Conservation (phyloP, 1,140 invertebrate species). For the Caerostris darwini region DNA sequence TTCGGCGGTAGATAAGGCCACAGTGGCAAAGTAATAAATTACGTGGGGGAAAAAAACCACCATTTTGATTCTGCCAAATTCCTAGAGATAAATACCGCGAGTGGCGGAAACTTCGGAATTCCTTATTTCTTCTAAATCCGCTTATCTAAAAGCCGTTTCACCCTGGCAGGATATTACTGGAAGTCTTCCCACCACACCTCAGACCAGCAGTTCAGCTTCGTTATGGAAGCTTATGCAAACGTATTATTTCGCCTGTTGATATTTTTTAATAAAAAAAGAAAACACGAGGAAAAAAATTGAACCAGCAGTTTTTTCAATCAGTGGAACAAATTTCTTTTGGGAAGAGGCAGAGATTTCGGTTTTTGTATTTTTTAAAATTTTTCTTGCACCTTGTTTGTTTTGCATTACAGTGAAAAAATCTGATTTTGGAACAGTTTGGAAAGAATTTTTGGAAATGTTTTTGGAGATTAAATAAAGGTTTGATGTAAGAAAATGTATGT, state of each 20-base stretch:
- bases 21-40: neutral
- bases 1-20: neutral
- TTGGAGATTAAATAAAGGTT: neutral
- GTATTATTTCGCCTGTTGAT: neutral
- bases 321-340: neutral
- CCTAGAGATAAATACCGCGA: neutral
- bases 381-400: neutral
- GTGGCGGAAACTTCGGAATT: neutral
- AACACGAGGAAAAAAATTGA: neutral
- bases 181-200: neutral
- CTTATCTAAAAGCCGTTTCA: neutral
- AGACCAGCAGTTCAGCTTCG: neutral
- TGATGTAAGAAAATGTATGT: neutral
- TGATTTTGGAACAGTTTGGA: neutral
- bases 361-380: neutral
- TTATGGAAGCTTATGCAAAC: neutral
- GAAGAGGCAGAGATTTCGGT: neutral
- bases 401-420: neutral
- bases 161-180: neutral
- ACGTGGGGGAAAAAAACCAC: neutral
- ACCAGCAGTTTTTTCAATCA: neutral
- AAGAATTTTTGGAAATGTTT: neutral
- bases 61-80: neutral
- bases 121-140: neutral
- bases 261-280: neutral